Percentiles rank a stretch among this genome's conserved stretches.
These are phyloP conservation scores for Sinonovacula constricta DNA, from an alignment of 1,140 invertebrate genomes.

Conservation along the genomic window DNA sequence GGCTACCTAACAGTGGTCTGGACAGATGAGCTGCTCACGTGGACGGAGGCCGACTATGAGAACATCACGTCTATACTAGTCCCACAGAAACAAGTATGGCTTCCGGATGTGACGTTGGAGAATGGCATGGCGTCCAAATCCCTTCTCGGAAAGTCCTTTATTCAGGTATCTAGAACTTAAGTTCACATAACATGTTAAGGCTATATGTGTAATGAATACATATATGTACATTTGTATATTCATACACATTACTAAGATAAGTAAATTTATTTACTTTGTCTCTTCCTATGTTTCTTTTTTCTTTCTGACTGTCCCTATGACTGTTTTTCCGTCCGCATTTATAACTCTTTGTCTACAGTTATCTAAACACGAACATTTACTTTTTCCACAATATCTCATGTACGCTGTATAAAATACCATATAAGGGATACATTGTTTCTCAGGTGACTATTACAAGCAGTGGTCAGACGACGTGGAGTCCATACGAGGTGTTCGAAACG, in stretches of 20 bases:
- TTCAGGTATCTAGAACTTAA: constrained; percentile 35
- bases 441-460: neutral
- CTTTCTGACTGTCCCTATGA: too few species aligned
- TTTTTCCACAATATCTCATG: too few species aligned
- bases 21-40: constrained; percentile 79
- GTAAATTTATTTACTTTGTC: too few species aligned
- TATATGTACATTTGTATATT: too few species aligned
- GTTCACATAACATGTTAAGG: too few species aligned
- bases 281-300: too few species aligned
- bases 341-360: too few species aligned
- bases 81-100: constrained; percentile 79
- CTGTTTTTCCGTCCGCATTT: too few species aligned
- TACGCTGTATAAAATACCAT: too few species aligned
- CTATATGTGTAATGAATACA: too few species aligned
- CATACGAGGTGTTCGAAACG: constrained; percentile 68
- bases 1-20: constrained; percentile 65
- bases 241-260: too few species aligned
- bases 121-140: constrained; percentile 64
- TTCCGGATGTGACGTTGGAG: constrained; percentile 80
- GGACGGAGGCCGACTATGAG: constrained; percentile 78
- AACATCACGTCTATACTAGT: constrained; percentile 77
- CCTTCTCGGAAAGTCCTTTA: constrained; percentile 33
- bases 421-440: neutral
- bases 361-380: too few species aligned
- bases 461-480: constrained; percentile 57